phyloP scores from a whole-genome alignment of 2,888 invertebrate genomes.

The Lepidochitona cinerea region DNA sequence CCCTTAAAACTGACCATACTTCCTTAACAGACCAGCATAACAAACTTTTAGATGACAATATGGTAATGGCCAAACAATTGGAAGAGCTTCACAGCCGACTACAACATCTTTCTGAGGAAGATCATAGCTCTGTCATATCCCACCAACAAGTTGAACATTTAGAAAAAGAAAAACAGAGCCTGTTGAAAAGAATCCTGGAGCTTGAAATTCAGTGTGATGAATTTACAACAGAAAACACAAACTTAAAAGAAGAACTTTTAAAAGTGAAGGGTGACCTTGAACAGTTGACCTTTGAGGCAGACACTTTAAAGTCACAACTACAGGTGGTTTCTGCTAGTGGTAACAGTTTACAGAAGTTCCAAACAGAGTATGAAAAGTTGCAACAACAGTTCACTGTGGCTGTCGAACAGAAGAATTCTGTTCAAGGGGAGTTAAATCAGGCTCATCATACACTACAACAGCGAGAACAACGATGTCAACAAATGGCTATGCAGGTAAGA shows the following conservation, averaged over 20 bases:
- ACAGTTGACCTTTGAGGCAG: slow-evolving; percentile 50
- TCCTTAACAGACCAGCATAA: slow-evolving; percentile 55
- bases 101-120: slow-evolving; percentile 28
- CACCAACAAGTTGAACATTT: slow-evolving; percentile 49
- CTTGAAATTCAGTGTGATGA: slow-evolving; percentile 44
- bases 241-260: slow-evolving; percentile 43
- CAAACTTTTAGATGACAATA: slow-evolving; percentile 57
- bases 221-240: slow-evolving; percentile 40
- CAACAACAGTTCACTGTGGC: slow-evolving; percentile 53
- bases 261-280: slow-evolving; percentile 37
- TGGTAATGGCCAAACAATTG: slow-evolving; percentile 55
- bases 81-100: slow-evolving; percentile 60
- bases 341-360: slow-evolving; percentile 38
- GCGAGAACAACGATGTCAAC: slow-evolving; percentile 58
- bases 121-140: slow-evolving; percentile 34
- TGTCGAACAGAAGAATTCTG: slow-evolving; percentile 53
- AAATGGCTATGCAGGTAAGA: slow-evolving; percentile 62
- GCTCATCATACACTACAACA: slow-evolving; percentile 49
- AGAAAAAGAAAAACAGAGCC: slow-evolving; percentile 44
- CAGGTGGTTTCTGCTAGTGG: slow-evolving; percentile 37
- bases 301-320: slow-evolving; percentile 45
- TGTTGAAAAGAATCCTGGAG: slow-evolving; percentile 47
- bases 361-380: slow-evolving; percentile 50
- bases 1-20: slow-evolving; percentile 50
- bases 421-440: slow-evolving; percentile 50